A percentile compares a stretch with the other conserved stretches of the same genome.
phyloP scores from a whole-genome alignment of 2,797 vertebrate genomes.

The Lepilemur septentrionalis region DNA sequence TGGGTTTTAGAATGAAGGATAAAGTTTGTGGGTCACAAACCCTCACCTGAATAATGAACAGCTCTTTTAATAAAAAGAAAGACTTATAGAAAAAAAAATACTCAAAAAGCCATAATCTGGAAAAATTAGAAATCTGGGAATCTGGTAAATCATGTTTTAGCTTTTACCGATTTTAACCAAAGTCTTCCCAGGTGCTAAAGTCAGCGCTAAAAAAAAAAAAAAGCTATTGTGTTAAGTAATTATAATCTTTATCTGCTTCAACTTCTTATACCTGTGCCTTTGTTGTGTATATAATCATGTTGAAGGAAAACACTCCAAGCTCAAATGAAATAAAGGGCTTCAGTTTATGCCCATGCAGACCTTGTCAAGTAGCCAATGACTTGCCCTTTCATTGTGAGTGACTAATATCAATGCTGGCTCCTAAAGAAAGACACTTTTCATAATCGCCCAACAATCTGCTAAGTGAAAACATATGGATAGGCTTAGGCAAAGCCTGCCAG shows the following conservation, averaged over 20 bases:
- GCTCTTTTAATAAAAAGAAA: conserved; percentile 50
- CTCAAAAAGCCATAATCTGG: neutral
- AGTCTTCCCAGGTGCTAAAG: conserved; percentile 29
- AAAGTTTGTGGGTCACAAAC: conserved; percentile 2
- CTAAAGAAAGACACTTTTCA: conserved; percentile 95
- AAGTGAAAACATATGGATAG: conserved; percentile 93
- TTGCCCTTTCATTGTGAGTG: conserved; percentile 89
- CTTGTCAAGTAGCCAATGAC: conserved; percentile 87
- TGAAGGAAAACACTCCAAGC: neutral
- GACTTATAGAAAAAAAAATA: neutral
- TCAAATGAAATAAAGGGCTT: conserved; percentile 72
- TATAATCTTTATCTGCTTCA: conserved; percentile 47
- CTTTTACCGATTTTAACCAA: conserved; percentile 52
- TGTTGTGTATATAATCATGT: neutral
- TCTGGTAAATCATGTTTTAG: neutral
- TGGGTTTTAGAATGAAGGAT: conserved; percentile 20
- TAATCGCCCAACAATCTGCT: conserved; percentile 93
- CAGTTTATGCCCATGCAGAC: conserved; percentile 83
- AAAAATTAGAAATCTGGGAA: conserved; percentile 7
- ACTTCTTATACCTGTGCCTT: neutral
- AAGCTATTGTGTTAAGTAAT: conserved; percentile 62
- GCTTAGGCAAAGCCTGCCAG: conserved; percentile 90
- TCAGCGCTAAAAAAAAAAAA: neutral
- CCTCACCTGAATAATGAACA: conserved; percentile 29
- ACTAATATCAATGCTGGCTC: conserved; percentile 90